Evolutionary conservation across 1,140 invertebrate genomes (phyloP), one percentile per base, ranked within the genome.

Genomic region (Matsumurasca onukii): DNA sequence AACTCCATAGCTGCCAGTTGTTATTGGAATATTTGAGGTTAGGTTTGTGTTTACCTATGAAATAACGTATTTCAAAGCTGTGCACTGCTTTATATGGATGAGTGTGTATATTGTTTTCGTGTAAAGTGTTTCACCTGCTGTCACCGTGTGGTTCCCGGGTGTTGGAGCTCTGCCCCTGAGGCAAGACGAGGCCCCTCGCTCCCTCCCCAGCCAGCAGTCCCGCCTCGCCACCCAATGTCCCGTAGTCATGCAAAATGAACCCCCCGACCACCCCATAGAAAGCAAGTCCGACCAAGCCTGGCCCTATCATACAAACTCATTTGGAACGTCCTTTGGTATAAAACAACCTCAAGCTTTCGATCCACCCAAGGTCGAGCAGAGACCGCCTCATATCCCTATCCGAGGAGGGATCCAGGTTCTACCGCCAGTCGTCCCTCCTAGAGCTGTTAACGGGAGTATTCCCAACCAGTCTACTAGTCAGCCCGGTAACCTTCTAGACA

Each of bases 71-170:
- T 39, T 9, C 5, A 39, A 39, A 39, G 34, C 5, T 39, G 34
- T 39, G 17, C 5, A 17, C 34, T 39, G 34, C 17, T 39, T 9
- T 39, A 9, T 39, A 39, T 39, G 34, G 34, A 17, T 39, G 34
- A 39, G 5, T 39, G 17, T 39, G 5, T 39, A n/a, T 39, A 25
- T 59, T 67, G 25, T 64, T 63, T 30, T 29, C 51, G 17, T 25
- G 31, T 52, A 52, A 51, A 64, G 66, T 48, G 45, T 48, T 29
- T n/a, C 27, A n/a, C n/a, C 17, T 29, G 20, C 30, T 20, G 52
- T 63, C 71, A 75, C 61, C 69, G 70, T 76, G 74, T 75, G 75
- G 73, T 76, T 74, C 71, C 73, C 72, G 59, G 75, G 70, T 31
- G 75, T 73, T 29, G 75, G 75, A 30, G 72, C 68, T 48, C 69